phyloP scores from a whole-genome alignment of 1,140 invertebrate species.

The Octopus bimaculoides region DNA sequence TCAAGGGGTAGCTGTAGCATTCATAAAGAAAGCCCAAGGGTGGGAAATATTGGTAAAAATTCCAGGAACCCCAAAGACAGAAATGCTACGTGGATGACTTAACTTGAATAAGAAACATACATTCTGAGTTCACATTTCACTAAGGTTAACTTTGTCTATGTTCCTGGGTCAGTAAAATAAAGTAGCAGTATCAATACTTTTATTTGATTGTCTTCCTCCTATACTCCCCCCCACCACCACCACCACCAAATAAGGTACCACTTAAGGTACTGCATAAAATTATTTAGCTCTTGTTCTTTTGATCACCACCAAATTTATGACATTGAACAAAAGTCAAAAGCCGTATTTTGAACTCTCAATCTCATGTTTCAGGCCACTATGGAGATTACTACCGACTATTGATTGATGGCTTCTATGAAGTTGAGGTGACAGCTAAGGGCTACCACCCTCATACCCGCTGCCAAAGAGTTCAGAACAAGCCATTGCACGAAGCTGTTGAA shows the following conservation, averaged over 20 bases:
- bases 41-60: too few relatives aligned
- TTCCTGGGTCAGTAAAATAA: background rate
- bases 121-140: too few relatives aligned
- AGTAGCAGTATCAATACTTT: background rate
- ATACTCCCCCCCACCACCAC: background rate
- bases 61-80: too few relatives aligned
- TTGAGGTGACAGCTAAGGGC: constrained; percentile 31
- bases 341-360: too few relatives aligned
- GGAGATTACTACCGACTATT: constrained; percentile 95
- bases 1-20: too few relatives aligned
- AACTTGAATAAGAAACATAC: too few relatives aligned
- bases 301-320: too few relatives aligned
- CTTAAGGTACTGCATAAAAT: too few relatives aligned
- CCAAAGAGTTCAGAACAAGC: constrained; percentile 28
- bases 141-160: background rate
- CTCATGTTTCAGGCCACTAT: constrained; percentile 7
- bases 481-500: constrained; percentile 12
- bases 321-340: too few relatives aligned
- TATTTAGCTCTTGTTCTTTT: too few relatives aligned
- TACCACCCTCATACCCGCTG: constrained; percentile 28
- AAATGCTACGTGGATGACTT: too few relatives aligned
- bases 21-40: too few relatives aligned
- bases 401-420: constrained; percentile 76
- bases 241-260: background rate
- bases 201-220: background rate